Evolutionary conservation across 2,797 vertebrate species (phyloP).

Genomic region (Rhyacichthys aspro): DNA sequence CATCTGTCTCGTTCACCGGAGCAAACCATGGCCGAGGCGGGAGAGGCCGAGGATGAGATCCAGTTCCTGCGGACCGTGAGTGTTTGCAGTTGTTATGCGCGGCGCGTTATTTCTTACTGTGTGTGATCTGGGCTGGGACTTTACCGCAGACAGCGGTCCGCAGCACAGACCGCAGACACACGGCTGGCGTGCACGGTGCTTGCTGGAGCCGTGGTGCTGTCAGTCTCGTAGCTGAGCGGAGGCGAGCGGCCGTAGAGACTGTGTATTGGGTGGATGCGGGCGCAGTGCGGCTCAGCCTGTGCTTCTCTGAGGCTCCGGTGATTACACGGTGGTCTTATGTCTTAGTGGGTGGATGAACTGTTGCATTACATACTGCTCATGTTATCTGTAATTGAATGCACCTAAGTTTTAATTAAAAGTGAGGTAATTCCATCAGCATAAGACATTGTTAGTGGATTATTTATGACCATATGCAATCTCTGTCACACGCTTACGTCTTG

Average conservation of each 20-base stretch:
- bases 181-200: neutral
- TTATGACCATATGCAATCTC: too few species aligned
- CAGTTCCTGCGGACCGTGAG: conserved; percentile 85
- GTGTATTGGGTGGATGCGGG: conserved; percentile 8
- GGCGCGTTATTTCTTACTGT: conserved; percentile 1
- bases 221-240: neutral
- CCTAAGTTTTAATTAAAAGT: too few species aligned
- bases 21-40: conserved; percentile 79
- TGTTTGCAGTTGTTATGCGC: conserved; percentile 41
- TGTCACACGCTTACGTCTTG: too few species aligned
- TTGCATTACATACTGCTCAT: conserved; percentile 2
- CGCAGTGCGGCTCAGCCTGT: conserved; percentile 5
- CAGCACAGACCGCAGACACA: conserved; percentile 14
- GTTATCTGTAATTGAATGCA: neutral
- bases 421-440: too few species aligned
- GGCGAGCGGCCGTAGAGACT: conserved; percentile 1
- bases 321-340: neutral
- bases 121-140: conserved; percentile 42
- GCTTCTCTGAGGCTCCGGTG: neutral
- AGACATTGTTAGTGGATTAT: too few species aligned
- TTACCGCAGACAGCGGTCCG: conserved; percentile 66
- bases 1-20: conserved; percentile 20
- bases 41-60: conserved; percentile 82
- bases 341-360: conserved; percentile 1
- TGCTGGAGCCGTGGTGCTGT: too few species aligned